Base-by-base conservation (phyloP, 1,140 invertebrate species). In the Forficula auricularia region DNA sequence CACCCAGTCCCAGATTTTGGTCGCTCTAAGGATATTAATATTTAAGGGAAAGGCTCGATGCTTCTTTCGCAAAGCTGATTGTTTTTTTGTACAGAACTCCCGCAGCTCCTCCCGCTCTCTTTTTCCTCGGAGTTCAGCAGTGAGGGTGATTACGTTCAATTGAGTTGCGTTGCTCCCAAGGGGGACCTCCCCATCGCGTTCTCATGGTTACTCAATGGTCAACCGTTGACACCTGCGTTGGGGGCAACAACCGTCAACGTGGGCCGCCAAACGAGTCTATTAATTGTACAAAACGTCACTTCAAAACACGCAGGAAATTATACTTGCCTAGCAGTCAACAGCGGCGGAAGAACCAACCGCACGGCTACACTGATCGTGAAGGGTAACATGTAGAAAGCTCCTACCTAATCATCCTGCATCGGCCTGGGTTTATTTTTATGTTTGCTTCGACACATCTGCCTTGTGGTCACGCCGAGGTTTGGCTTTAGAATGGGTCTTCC, bases 311-410 rank as follows among this genome's bases (percentile, higher is more conserved):
- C 57, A 45, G 77, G 75, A 51, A 70, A 66, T 54, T 80, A 80
- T 56, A 73, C 71, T 45, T 80, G 77, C 57, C 49, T 76, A 61
- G 70, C 72, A 53, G 56, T 64, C 53, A 82, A 82, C 61, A 57
- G 60, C 38, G 76, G 73, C 31, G 77, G 77, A n/a, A 62, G 57
- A 18, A 64, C 64, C 20, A 70, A 64, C 43, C 72, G 73, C 55
- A 71, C 75, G 14, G 68, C 78, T 32, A 57, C 54, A 31, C 62
- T 73, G 45, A 52, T 62, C 57, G 70, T 73, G 52, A 67, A 71
- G 55, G 70, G 71, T 72, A 61, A 36, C 34, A 15, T n/a, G 22
- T 27, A 27, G 22, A 27, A 6, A 4, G 22, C 22, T 10, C 22
- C 22, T 38, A n/a, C 34, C 12, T 38, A 8, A 18, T 16, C 34